Evolutionary conservation across 2,797 vertebrate genomes (phyloP).

Genomic region (Cossypha niveicapilla): DNA sequence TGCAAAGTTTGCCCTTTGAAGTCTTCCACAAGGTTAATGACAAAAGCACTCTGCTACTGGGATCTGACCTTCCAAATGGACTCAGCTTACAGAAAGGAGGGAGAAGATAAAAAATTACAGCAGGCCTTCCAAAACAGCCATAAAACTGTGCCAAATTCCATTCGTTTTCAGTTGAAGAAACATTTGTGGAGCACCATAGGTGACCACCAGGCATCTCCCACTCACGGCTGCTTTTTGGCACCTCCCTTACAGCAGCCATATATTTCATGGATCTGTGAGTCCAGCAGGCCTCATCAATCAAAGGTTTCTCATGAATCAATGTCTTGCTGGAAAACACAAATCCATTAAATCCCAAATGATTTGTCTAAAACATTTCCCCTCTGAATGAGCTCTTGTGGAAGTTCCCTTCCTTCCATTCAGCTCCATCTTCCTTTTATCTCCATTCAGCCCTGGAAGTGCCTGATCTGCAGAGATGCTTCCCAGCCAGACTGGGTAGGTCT

Average conservation of each 20-base stretch:
- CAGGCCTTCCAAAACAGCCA: background rate
- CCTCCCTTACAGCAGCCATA: background rate
- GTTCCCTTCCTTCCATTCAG: background rate
- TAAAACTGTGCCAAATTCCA: background rate
- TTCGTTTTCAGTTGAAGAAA: constrained; percentile 2
- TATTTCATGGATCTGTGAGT: background rate
- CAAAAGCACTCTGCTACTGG: background rate
- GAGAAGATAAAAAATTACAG: background rate
- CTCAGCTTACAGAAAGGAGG: background rate
- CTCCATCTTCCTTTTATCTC: background rate
- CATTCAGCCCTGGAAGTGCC: background rate
- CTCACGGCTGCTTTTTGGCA: background rate
- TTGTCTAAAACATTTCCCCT: background rate
- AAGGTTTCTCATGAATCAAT: background rate
- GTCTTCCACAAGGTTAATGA: background rate
- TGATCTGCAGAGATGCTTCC: background rate
- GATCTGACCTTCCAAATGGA: background rate
- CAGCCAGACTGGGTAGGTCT: background rate
- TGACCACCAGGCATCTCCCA: background rate
- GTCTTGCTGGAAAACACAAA: background rate
- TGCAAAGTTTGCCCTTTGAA: background rate
- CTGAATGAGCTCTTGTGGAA: background rate
- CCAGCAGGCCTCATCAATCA: constrained; percentile 5
- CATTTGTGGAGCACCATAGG: background rate
- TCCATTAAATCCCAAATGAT: background rate